phyloP scores from a whole-genome alignment of 2,797 vertebrate genomes.

The Coranthus polyacanthus region DNA sequence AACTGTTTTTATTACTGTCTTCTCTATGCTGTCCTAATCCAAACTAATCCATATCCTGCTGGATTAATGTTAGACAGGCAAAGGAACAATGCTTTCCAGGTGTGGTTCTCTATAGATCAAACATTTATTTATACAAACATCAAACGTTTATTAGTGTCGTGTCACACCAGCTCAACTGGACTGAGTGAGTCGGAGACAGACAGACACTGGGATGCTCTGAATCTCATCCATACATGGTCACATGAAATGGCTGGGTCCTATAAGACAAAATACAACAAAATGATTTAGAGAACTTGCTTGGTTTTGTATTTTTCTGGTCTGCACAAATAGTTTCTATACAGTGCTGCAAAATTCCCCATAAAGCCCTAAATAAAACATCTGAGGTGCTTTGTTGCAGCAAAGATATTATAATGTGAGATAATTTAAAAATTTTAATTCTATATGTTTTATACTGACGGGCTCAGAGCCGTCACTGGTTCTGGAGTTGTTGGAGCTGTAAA shows the following conservation, averaged over 20 bases:
- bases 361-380: constrained; percentile 16
- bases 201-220: constrained; percentile 23
- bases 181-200: constrained; percentile 31
- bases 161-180: neutral
- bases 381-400: constrained; percentile 15
- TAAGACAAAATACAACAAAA: neutral
- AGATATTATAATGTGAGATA: constrained; percentile 18
- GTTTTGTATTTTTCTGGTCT: neutral
- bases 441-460: constrained; percentile 1
- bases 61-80: neutral
- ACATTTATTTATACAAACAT: constrained; percentile 22
- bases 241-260: neutral
- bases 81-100: neutral
- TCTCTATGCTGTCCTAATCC: neutral
- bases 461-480: neutral
- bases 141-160: constrained; percentile 32
- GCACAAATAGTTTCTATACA: neutral
- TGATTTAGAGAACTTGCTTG: neutral
- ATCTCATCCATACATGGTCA: constrained; percentile 8
- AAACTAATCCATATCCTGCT: neutral
- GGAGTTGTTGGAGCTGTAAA: constrained; percentile 17
- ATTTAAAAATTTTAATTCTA: constrained; percentile 8
- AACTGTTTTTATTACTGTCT: neutral
- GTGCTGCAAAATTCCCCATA: neutral
- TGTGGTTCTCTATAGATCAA: neutral